A percentile compares a stretch with the other conserved stretches of the same genome.
Conservation (phyloP, 2,797 vertebrate species). For the Microctenopoma steveboyesi region DNA sequence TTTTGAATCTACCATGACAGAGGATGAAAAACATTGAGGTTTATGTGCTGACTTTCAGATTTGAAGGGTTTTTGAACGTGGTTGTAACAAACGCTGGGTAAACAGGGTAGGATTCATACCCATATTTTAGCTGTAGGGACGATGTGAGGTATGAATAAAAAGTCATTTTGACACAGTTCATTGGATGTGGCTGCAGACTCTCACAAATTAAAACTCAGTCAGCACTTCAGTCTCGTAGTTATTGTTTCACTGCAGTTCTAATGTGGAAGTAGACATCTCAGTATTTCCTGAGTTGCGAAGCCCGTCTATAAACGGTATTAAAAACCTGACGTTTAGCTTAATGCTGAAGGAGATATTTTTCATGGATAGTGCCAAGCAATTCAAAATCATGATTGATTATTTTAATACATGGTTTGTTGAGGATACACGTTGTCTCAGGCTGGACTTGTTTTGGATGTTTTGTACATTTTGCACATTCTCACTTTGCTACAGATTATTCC, state of each 20-base stretch:
- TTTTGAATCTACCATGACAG: conserved; percentile 6
- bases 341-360: neutral
- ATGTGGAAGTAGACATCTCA: neutral
- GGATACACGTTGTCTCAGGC: no score
- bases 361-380: no score
- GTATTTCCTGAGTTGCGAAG: neutral
- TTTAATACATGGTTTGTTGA: no score
- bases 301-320: neutral
- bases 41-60: conserved; percentile 15
- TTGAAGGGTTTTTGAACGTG: conserved; percentile 9
- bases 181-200: conserved; percentile 9
- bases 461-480: neutral
- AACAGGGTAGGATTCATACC: conserved; percentile 3
- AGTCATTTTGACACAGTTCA: conserved; percentile 5
- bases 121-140: conserved; percentile 8
- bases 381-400: no score
- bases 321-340: neutral
- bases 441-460: neutral
- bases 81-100: neutral
- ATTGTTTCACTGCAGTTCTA: neutral
- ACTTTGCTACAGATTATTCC: no score
- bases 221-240: conserved; percentile 16
- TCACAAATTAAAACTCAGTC: conserved; percentile 8
- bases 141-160: neutral
- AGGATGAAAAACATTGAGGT: neutral